Evolutionary conservation across 2,888 invertebrate genomes (phyloP), one percentile per base, ranked within the genome.

Genomic region (Dynastes hyllus): DNA sequence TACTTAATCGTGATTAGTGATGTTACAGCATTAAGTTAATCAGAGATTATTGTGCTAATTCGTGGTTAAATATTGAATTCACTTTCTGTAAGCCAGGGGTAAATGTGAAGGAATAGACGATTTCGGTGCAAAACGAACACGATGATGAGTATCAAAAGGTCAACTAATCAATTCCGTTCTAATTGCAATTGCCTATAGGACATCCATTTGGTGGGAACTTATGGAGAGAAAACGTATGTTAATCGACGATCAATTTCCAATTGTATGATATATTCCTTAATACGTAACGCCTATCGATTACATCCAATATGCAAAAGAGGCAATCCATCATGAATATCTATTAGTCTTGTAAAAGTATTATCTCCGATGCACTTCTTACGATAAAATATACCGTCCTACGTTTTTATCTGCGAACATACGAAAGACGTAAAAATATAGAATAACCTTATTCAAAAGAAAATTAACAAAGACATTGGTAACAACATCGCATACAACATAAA

Each of bases 251-350:
- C 51, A 69, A 51, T 69, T 69, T 69, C n/a, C 69, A 69, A 69
- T 69, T 69, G 22, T 69, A 29, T 53, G 69, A 51, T 27, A 53
- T 69, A 69, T 51, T 69, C 51, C 69, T 69, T 69, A 69, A 69
- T 69, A 69, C 50, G 27, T 51, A 69, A 27, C 51, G 29, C n/a
- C 6, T 69, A 69, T 69, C 51, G 69, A 51, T 69, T 69, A 13
- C 50, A 27, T 69, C 13, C 29, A 29, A 22, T 67, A n/a, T 27
- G 51, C 11, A 27, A 4, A 29, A 51, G 69, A 22, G 13, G 9
- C 11, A 11, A 51, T 27, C 51, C 13, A 29, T 69, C 51, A 69
- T 69, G 69, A 69, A 69, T 69, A 69, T 69, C 51, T 69, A 69
- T 69, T 69, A 51, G 5, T 51, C 16, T 63, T 27, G 32, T 63